A percentile compares a stretch with the other conserved stretches of the same genome.
Evolutionary conservation across 2,888 invertebrate genomes (phyloP).

Genomic region (Cephus rjabovi): DNA sequence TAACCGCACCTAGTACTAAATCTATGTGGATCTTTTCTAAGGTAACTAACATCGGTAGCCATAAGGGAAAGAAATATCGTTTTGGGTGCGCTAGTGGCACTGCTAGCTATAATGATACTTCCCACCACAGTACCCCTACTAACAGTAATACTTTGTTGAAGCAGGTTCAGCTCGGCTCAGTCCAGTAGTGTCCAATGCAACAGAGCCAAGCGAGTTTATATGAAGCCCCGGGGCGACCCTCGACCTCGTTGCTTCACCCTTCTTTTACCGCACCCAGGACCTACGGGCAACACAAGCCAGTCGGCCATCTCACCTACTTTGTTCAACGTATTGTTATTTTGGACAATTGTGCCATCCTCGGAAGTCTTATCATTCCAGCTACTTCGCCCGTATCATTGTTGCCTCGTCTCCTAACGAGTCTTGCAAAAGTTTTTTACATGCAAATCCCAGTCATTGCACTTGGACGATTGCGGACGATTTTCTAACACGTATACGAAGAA

Average conservation of each 20-base stretch:
- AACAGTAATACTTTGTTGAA: conserved; percentile 8
- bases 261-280: conserved; percentile 22
- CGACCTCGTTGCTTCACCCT: conserved; percentile 28
- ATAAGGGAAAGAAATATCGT: not conserved
- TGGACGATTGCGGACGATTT: not conserved
- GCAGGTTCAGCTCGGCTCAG: not conserved
- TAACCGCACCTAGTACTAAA: not conserved
- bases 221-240: conserved; percentile 25
- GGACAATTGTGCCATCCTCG: not conserved
- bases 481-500: no score
- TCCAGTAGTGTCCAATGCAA: conserved; percentile 9
- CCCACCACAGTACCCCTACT: not conserved
- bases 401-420: not conserved
- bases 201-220: conserved; percentile 24
- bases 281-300: not conserved
- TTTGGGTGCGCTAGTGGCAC: not conserved
- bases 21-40: not conserved
- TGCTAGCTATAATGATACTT: not conserved
- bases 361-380: conserved; percentile 14
- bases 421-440: not conserved
- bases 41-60: not conserved
- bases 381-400: conserved; percentile 4
- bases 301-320: not conserved
- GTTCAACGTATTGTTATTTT: conserved; percentile 16
- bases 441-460: not conserved